Conservation (phyloP, 2,888 invertebrate genomes). For the Diadegma fenestrale region DNA sequence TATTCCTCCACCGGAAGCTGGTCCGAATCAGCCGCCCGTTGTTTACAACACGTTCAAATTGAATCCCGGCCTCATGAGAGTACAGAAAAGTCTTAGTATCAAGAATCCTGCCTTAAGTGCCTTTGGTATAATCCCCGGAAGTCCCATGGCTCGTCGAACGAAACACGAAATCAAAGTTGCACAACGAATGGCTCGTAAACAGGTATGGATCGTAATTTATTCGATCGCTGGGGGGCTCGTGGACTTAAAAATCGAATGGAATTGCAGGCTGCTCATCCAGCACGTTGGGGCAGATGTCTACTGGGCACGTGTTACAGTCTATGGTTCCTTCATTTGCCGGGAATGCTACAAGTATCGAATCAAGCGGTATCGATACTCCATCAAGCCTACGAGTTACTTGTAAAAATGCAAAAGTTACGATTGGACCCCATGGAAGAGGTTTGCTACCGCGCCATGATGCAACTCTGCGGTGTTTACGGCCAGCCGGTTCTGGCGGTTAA, state of each 20-base stretch:
- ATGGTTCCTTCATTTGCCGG: conserved; percentile 98
- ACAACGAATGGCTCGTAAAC: conserved; percentile 91
- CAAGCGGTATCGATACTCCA: conserved; percentile 85
- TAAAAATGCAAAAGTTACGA: conserved; percentile 93
- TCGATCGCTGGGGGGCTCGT: background rate
- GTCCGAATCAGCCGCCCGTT: conserved; percentile 81
- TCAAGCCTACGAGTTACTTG: conserved; percentile 93
- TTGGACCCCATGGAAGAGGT: conserved; percentile 97
- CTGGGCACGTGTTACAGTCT: conserved; percentile 96
- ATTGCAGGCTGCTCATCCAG: conserved; percentile 88
- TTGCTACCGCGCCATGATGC: conserved; percentile 99
- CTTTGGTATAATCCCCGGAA: conserved; percentile 88
- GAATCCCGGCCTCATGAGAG: conserved; percentile 87
- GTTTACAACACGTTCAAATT: conserved; percentile 88
- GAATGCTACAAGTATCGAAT: conserved; percentile 89
- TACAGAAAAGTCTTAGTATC: conserved; percentile 80
- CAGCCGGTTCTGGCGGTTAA: conserved; percentile 98
- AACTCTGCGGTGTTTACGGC: conserved; percentile 97
- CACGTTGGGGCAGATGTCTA: conserved; percentile 96
- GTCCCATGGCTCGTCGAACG: conserved; percentile 96
- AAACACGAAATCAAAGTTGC: conserved; percentile 98
- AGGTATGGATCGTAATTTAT: conserved; percentile 71
- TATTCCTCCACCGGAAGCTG: conserved; percentile 96
- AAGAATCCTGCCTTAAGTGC: conserved; percentile 82
- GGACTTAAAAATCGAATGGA: background rate